Evolutionary conservation across 2,797 vertebrate species (phyloP).

Genomic region (Erithacus rubecula): DNA sequence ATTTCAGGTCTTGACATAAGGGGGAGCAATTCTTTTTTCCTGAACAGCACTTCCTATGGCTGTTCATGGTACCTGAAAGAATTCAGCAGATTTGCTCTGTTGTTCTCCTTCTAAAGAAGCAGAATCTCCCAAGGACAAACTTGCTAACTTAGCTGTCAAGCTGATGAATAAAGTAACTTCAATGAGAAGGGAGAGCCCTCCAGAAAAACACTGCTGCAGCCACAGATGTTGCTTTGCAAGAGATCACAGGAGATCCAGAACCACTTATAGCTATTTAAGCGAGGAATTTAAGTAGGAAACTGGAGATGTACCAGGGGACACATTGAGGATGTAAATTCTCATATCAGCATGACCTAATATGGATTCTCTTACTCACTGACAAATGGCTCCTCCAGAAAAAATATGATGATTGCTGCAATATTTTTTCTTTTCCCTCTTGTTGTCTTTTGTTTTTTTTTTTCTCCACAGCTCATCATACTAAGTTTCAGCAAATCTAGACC

Average conservation of each 20-base stretch:
- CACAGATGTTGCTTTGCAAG: not conserved
- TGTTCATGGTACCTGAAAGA: not conserved
- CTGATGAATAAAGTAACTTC: not conserved
- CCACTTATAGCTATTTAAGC: not conserved
- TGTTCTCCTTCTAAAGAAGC: not conserved
- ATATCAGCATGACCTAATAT: not conserved
- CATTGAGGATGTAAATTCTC: not conserved
- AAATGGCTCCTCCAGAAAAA: not conserved
- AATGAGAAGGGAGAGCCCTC: not conserved
- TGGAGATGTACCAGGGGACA: not conserved
- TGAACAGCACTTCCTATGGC: not conserved
- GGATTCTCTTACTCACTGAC: not conserved
- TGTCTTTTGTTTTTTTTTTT: not conserved
- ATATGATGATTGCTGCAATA: rapidly evolving
- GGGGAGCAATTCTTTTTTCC: not conserved
- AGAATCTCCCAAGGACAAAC: not conserved
- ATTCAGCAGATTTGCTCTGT: not conserved
- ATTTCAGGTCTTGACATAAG: not conserved
- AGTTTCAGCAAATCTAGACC: not conserved
- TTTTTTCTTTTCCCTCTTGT: not conserved
- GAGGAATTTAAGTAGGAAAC: not conserved
- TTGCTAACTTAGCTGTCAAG: not conserved
- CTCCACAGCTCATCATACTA: not conserved
- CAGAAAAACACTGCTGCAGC: not conserved
- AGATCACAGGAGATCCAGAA: not conserved